These are phyloP conservation scores for Pygoscelis adeliae DNA, from an alignment of 2,113 vertebrate species.

Conservation along the genomic window DNA sequence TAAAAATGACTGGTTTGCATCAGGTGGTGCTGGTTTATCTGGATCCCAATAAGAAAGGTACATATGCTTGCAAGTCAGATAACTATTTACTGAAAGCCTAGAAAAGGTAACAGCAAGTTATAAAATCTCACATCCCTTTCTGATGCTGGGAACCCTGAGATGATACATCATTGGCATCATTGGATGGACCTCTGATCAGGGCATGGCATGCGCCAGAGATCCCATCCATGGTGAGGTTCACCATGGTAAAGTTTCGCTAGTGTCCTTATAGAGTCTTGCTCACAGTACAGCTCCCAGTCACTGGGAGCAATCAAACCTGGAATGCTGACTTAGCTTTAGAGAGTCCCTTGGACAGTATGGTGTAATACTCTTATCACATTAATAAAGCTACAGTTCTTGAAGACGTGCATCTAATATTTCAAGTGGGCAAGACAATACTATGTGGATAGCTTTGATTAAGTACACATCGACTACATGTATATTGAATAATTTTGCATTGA, in stretches of 20 bases:
- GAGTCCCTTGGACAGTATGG: background rate
- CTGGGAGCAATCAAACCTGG: background rate
- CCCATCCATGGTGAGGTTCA: background rate
- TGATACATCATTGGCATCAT: background rate
- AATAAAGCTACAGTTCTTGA: background rate
- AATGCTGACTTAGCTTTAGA: background rate
- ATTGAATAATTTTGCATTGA: background rate
- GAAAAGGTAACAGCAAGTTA: background rate
- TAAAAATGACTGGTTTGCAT: background rate
- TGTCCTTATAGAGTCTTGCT: background rate
- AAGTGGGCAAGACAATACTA: background rate
- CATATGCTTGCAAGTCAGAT: background rate
- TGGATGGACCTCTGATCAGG: background rate
- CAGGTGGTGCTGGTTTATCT: background rate
- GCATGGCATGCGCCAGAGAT: background rate
- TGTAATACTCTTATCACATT: background rate
- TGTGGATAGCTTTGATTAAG: background rate
- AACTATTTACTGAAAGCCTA: background rate
- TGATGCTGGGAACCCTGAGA: background rate
- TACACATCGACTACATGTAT: background rate
- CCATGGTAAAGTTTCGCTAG: background rate
- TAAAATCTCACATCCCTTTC: background rate
- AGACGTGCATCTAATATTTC: background rate
- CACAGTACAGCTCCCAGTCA: background rate
- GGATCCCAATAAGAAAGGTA: background rate